A percentile compares a stretch with the other conserved stretches of the same genome.
These are phyloP conservation scores for Chymomyza amoena DNA, from an alignment of 2,888 invertebrate genomes.

Conservation along the genomic window DNA sequence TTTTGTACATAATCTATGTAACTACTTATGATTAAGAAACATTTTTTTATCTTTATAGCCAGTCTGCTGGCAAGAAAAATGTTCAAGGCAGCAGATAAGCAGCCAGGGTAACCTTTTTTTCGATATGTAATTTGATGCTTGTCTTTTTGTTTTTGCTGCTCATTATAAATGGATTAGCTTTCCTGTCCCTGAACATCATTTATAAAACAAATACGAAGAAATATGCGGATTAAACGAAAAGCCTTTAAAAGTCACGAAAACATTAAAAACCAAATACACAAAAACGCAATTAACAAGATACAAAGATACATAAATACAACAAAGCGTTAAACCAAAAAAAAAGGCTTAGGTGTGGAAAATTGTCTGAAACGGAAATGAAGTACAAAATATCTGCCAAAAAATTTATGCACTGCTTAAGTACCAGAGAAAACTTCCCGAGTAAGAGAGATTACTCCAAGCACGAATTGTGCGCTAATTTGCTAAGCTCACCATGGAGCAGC, in stretches of 20 bases:
- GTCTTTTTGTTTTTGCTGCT: not conserved
- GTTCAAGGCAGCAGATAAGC: too few species aligned
- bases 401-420: not conserved
- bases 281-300: conserved; percentile 58
- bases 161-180: not conserved
- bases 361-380: conserved; percentile 66
- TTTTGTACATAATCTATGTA: too few species aligned
- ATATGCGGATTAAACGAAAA: not conserved
- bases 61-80: too few species aligned
- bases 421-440: not conserved
- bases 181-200: not conserved
- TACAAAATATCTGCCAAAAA: conserved; percentile 54
- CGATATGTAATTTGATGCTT: too few species aligned
- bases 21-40: too few species aligned
- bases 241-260: too few species aligned
- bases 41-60: too few species aligned
- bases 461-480: conserved; percentile 54
- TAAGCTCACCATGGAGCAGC: conserved; percentile 51
- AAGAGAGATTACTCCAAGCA: not conserved
- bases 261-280: conserved; percentile 24
- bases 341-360: conserved; percentile 31
- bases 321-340: conserved; percentile 8
- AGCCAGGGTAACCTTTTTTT: too few species aligned
- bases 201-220: not conserved
- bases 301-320: not conserved